These are phyloP conservation scores for Silurus glanis DNA, from an alignment of 2,113 vertebrate species.

Conservation along the genomic window DNA sequence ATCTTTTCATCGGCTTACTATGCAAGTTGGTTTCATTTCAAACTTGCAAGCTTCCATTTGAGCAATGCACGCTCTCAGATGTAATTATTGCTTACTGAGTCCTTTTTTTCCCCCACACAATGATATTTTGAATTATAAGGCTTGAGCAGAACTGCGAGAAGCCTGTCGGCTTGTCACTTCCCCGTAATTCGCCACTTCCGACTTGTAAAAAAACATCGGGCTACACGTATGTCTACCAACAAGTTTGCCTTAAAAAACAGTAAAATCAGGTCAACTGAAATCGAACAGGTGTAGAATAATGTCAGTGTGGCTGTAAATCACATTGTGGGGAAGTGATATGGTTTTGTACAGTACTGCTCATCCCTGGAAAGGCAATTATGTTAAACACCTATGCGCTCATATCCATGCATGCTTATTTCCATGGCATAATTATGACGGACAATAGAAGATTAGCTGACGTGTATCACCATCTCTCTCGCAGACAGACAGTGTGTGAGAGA, in stretches of 20 bases:
- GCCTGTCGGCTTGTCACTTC: constrained; percentile 20
- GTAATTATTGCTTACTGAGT: constrained; percentile 36
- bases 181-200: constrained; percentile 15
- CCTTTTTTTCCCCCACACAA: background rate
- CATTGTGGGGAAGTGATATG: constrained; percentile 24
- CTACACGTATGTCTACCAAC: constrained; percentile 2
- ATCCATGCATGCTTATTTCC: constrained; percentile 40
- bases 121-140: constrained; percentile 26
- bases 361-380: constrained; percentile 6
- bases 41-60: constrained; percentile 35
- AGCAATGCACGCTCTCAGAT: constrained; percentile 29
- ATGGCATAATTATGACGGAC: constrained; percentile 23
- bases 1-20: constrained; percentile 7
- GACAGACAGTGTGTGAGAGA: background rate
- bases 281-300: constrained; percentile 6
- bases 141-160: constrained; percentile 15
- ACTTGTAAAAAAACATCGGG: constrained; percentile 31
- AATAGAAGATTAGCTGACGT: constrained; percentile 7
- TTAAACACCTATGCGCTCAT: constrained; percentile 5
- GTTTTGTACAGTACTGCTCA: constrained; percentile 13
- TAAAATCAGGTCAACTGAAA: constrained; percentile 14
- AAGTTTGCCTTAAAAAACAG: constrained; percentile 17
- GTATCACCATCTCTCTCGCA: background rate
- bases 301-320: constrained; percentile 19
- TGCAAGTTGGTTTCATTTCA: constrained; percentile 40